phyloP scores from a whole-genome alignment of 2,888 invertebrate genomes.

The Melanargia galathea region DNA sequence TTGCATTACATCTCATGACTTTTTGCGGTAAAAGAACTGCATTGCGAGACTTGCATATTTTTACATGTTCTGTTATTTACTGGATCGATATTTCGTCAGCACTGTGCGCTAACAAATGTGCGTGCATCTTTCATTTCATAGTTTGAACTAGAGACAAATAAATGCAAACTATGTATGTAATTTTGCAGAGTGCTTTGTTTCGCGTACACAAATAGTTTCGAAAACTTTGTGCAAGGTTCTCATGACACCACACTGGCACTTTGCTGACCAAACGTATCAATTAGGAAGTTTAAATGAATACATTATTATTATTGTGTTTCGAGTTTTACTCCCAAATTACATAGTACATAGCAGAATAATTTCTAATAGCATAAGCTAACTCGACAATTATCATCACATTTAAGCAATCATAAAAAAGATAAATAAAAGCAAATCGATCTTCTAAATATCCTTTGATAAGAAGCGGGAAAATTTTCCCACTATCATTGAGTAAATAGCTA shows the following conservation, averaged over 20 bases:
- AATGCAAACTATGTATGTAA: neutral
- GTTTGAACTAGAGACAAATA: neutral
- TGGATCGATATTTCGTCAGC: no score
- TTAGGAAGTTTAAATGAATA: no score
- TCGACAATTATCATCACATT: neutral
- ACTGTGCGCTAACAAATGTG: no score
- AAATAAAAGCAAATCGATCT: slow-evolving; percentile 16
- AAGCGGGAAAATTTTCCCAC: slow-evolving; percentile 33
- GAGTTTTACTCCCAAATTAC: neutral
- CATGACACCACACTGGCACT: neutral
- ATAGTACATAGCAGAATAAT: no score
- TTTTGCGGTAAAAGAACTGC: no score
- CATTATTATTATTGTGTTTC: no score
- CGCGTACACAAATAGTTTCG: no score
- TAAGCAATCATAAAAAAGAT: neutral
- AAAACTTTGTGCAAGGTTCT: neutral
- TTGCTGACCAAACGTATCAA: neutral
- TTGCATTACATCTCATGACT: no score
- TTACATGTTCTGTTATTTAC: no score
- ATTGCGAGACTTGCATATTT: no score
- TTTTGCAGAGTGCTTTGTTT: neutral
- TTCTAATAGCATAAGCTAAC: no score
- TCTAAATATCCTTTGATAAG: slow-evolving; percentile 16
- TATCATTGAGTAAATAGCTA: slow-evolving; percentile 19
- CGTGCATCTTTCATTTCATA: neutral